Base-by-base conservation (phyloP, 2,888 invertebrate genomes). In the Oscheius onirici region DNA sequence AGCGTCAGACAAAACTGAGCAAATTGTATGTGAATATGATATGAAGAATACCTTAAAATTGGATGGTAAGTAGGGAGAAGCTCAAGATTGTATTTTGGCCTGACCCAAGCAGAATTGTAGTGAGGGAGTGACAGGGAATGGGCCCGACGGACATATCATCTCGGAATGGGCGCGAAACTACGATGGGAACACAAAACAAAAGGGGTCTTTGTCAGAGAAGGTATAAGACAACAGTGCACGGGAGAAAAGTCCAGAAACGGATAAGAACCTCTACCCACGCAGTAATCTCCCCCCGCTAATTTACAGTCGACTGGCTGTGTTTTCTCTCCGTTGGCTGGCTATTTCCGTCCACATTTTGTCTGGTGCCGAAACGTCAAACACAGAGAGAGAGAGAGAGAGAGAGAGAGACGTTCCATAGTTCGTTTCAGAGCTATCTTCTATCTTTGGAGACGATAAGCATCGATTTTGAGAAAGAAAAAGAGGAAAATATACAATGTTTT, bases 81-180 rank as follows among this genome's bases (percentile, higher is more conserved):
- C 3, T 5, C 46, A 17, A 5, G 13, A 20, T 46, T 46, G 46
- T n/a, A 46, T 15, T 15, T 20, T 3, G 20, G 13, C n/a, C n/a
- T 3, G 20, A 46, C 13, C 46, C 3, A 46, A 20, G n/a, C 46
- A 17, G n/a, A 46, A 20, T 17, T 46, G 46, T 5, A 17, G 1
- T 17, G 46, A 46, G 46, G 46, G n/a, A 20, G 46, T 10, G 46
- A 46, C 15, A 17, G 46, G 13, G 46, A 46, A 3, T 13, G 20
- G n/a, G 20, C 20, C 46, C 46, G n/a, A 11, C 46, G 46, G 46
- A 20, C 46, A 46, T 20, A 46, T 46, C 20, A 46, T 13, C n/a
- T n/a, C 46, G n/a, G 46, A 46, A 46, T 46, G n/a, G 46, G 46
- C 46, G 46, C 46, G 46, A 46, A 46, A 46, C 15, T 46, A 46